Conservation (phyloP, 1,140 invertebrate genomes). For the Musca domestica region DNA sequence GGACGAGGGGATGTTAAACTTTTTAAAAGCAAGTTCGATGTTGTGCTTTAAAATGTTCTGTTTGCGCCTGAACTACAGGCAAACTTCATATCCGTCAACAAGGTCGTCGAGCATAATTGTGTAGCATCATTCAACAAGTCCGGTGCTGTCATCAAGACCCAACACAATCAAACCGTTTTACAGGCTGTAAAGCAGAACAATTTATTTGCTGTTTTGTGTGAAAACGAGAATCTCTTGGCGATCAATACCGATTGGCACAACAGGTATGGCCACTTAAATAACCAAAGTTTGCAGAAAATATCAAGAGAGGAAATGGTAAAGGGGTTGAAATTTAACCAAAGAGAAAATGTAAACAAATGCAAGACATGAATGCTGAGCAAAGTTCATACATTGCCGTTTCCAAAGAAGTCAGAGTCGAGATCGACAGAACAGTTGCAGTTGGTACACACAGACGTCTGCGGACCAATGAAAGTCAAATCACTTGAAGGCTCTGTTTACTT, state of each 20-base stretch:
- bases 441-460: constrained; percentile 53
- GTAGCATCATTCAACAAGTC: not conserved
- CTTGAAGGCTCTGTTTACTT: constrained; percentile 44
- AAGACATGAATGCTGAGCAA: constrained; percentile 34
- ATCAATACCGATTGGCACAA: no score
- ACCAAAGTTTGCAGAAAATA: no score
- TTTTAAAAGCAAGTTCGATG: constrained; percentile 1
- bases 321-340: constrained; percentile 27
- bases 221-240: no score
- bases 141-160: not conserved
- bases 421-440: constrained; percentile 40
- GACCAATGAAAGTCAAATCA: constrained; percentile 50
- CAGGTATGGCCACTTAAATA: no score
- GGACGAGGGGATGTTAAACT: constrained; percentile 22
- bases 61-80: constrained; percentile 34
- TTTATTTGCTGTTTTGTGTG: no score
- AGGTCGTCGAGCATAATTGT: constrained; percentile 29
- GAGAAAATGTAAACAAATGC: constrained; percentile 25
- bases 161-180: no score
- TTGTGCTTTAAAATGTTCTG: constrained; percentile 33
- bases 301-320: no score
- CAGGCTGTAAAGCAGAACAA: no score
- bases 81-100: constrained; percentile 36
- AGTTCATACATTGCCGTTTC: constrained; percentile 33
- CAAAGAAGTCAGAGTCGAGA: constrained; percentile 25